Conservation (phyloP, 2,113 vertebrate species). For the Ctenomys sociabilis region DNA sequence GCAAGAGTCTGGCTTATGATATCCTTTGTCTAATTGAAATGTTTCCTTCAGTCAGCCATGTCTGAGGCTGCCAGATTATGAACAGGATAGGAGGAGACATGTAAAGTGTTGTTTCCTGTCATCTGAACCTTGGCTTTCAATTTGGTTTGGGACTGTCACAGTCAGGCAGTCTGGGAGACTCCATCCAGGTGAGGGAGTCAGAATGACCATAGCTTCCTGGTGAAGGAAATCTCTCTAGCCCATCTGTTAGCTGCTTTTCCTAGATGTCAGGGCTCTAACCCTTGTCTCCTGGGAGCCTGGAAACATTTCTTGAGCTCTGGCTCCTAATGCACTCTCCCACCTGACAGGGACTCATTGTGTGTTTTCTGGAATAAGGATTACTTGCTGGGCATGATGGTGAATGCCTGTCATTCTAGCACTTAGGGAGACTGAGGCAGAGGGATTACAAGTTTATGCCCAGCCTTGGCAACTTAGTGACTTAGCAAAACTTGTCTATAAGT, state of each 20-base stretch:
- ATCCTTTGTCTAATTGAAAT: background rate
- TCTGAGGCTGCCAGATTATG: background rate
- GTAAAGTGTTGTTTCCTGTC: too few relatives aligned
- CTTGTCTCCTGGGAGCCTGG: too few relatives aligned
- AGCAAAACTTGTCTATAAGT: background rate
- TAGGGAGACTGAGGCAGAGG: background rate
- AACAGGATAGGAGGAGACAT: background rate
- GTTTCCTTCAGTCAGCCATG: background rate
- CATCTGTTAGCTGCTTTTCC: background rate
- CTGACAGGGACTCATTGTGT: background rate
- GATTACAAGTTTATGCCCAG: background rate
- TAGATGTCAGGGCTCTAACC: background rate
- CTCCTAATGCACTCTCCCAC: background rate
- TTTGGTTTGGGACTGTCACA: fast-evolving
- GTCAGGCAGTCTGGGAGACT: background rate
- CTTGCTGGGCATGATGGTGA: background rate
- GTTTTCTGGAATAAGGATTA: background rate
- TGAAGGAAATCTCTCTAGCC: background rate
- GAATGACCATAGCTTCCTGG: background rate
- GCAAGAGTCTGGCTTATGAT: background rate
- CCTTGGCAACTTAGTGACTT: background rate
- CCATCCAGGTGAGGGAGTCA: background rate
- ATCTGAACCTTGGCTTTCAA: too few relatives aligned
- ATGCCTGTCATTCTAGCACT: background rate
- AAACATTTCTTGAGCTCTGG: background rate